phyloP scores from a whole-genome alignment of 2,113 vertebrate species.

The Elephas maximus region DNA sequence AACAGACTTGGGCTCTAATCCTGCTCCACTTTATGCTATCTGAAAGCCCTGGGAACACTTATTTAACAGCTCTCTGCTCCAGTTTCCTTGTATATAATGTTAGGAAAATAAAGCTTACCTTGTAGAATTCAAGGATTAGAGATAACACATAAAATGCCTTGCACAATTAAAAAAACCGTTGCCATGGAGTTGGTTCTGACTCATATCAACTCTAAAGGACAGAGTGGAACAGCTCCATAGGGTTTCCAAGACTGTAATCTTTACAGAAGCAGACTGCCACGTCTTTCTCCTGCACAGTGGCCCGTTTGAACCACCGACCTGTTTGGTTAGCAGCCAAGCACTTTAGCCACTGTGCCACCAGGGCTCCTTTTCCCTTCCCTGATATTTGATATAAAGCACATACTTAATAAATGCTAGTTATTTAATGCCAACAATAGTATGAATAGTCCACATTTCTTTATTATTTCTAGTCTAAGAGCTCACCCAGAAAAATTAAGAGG shows the following conservation, averaged over 20 bases:
- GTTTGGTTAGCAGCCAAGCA: too few relatives aligned
- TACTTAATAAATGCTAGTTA: not conserved
- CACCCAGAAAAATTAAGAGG: conserved; percentile 19
- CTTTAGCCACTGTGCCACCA: not conserved
- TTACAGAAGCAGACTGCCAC: not conserved
- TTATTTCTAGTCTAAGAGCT: conserved; percentile 43
- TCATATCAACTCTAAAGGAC: too few relatives aligned
- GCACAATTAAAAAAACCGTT: not conserved
- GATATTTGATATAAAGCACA: not conserved
- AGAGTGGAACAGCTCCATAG: too few relatives aligned
- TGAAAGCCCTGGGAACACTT: not conserved
- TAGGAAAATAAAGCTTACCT: not conserved
- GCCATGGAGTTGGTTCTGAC: not conserved
- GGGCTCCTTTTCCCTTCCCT: not conserved
- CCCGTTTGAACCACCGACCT: too few relatives aligned
- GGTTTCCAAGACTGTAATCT: too few relatives aligned
- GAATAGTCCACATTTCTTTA: not conserved
- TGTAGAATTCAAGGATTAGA: not conserved
- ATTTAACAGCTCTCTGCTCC: conserved; percentile 27
- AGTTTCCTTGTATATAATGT: not conserved
- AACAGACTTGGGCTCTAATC: conserved; percentile 23
- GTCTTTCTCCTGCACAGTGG: too few relatives aligned
- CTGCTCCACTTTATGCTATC: not conserved
- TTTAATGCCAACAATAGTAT: conserved; percentile 22
- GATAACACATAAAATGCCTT: not conserved